phyloP scores from a whole-genome alignment of 2,113 vertebrate species.

The Solea senegalensis region DNA sequence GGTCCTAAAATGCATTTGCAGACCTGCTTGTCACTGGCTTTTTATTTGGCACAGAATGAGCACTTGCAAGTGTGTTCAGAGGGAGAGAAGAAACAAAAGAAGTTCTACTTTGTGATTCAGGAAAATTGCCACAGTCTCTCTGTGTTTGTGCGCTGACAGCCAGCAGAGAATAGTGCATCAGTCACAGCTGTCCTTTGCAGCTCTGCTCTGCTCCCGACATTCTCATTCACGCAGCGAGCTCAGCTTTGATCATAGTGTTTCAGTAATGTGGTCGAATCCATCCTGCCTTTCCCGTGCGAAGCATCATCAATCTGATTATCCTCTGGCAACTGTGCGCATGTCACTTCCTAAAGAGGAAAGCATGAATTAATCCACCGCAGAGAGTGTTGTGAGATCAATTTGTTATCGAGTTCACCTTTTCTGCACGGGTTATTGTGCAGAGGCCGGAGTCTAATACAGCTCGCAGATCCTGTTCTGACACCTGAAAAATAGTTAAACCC shows the following conservation, averaged over 20 bases:
- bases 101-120: constrained; percentile 37
- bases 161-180: constrained; percentile 46
- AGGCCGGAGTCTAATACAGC: constrained; percentile 39
- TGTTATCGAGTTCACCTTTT: constrained; percentile 22
- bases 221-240: constrained; percentile 27
- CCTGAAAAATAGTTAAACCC: constrained; percentile 36
- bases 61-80: constrained; percentile 10
- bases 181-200: constrained; percentile 44
- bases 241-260: constrained; percentile 44
- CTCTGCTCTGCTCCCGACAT: constrained; percentile 18
- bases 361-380: constrained; percentile 14
- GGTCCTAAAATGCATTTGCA: constrained; percentile 8
- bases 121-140: constrained; percentile 36
- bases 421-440: constrained; percentile 15
- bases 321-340: constrained; percentile 21
- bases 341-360: constrained; percentile 37
- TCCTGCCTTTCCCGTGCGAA: constrained; percentile 15
- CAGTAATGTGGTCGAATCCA: constrained; percentile 31
- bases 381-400: constrained; percentile 26
- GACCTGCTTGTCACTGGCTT: constrained; percentile 18
- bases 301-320: constrained; percentile 43
- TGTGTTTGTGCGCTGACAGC: constrained; percentile 26
- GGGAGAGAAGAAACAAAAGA: constrained; percentile 30
- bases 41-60: constrained; percentile 25
- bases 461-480: constrained; percentile 35